phyloP scores from a whole-genome alignment of 1,140 invertebrate species.

The Lepidurus arcticus region DNA sequence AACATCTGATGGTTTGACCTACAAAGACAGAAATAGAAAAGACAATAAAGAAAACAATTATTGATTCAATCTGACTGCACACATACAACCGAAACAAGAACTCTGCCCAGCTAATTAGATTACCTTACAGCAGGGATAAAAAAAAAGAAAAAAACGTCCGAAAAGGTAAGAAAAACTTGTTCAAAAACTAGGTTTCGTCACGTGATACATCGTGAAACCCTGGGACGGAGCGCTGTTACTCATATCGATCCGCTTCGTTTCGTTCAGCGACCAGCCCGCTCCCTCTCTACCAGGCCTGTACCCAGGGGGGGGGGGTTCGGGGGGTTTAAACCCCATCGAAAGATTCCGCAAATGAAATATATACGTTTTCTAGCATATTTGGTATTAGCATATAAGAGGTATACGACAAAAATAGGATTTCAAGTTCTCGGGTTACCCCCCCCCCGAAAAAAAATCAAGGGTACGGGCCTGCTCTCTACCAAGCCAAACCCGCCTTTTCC shows the following conservation, averaged over 20 bases:
- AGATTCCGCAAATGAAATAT: no score
- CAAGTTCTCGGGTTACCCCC: no score
- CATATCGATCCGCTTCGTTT: background rate
- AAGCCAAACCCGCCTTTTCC: no score
- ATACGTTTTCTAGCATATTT: no score
- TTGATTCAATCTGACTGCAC: background rate
- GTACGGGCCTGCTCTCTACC: no score
- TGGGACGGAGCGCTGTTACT: background rate
- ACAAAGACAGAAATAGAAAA: slow-evolving; percentile 36
- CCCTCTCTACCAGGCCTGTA: no score
- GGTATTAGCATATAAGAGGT: no score
- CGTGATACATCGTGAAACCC: slow-evolving; percentile 7
- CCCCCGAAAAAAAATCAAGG: no score
- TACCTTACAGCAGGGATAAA: background rate
- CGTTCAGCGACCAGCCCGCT: background rate
- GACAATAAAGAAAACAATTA: slow-evolving; percentile 28
- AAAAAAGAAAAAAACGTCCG: background rate
- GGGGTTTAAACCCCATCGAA: no score
- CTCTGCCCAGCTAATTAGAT: background rate
- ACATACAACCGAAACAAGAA: background rate
- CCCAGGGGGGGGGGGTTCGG: no score
- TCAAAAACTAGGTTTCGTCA: background rate
- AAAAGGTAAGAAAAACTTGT: background rate
- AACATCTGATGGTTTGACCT: slow-evolving; percentile 60
- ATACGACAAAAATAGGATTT: no score